Percentiles rank a stretch among this genome's conserved stretches.
phyloP scores from a whole-genome alignment of 2,888 invertebrate species.

The Protodeltote pygarga region DNA sequence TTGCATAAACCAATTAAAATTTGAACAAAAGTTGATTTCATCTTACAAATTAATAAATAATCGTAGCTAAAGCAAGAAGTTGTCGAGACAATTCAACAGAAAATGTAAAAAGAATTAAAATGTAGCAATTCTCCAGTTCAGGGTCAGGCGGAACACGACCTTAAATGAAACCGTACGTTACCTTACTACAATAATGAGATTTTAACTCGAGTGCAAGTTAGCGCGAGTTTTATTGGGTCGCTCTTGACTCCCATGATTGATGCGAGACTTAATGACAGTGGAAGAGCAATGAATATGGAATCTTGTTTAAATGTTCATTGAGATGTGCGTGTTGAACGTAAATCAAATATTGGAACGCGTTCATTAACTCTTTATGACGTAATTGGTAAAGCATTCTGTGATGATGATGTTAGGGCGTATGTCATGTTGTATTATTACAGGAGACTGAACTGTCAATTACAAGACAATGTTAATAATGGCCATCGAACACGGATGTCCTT shows the following conservation, averaged over 20 bases:
- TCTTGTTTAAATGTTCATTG: conserved; percentile 16
- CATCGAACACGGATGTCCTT: too few relatives aligned
- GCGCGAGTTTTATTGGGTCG: conserved; percentile 40
- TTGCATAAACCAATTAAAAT: too few relatives aligned
- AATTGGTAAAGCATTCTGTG: too few relatives aligned
- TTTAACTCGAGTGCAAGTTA: conserved; percentile 51
- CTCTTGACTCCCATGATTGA: conserved; percentile 43
- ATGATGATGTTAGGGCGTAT: too few relatives aligned
- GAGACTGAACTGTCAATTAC: too few relatives aligned
- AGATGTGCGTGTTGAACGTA: conserved; percentile 14
- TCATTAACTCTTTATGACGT: too few relatives aligned
- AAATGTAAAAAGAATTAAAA: conserved; percentile 12
- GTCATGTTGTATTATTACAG: too few relatives aligned
- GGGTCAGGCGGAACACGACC: conserved; percentile 42
- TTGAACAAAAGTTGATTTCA: too few relatives aligned
- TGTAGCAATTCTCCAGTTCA: conserved; percentile 32
- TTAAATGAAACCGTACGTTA: conserved; percentile 50
- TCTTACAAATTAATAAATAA: too few relatives aligned
- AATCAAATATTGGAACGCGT: too few relatives aligned
- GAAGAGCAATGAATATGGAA: conserved; percentile 16
- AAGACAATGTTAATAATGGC: too few relatives aligned
- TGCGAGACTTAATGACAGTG: conserved; percentile 41
- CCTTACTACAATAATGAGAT: conserved; percentile 48
- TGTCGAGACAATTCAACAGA: neutral
- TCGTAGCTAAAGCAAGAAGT: too few relatives aligned